Conservation (phyloP, 2,888 invertebrate genomes). For the Tenodera sinensis region DNA sequence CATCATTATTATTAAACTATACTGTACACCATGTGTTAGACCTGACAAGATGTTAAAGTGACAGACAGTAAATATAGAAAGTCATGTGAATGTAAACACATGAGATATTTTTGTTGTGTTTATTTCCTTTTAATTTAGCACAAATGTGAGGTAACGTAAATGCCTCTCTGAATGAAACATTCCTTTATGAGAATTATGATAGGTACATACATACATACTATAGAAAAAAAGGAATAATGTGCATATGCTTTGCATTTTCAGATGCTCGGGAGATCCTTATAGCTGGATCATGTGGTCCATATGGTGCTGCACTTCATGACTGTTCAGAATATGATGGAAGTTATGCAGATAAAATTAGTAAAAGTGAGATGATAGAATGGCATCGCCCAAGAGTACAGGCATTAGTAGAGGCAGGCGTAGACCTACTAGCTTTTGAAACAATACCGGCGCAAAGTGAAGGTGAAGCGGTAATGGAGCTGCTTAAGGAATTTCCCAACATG, state of each 20-base stretch:
- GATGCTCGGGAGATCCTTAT: slow-evolving; percentile 55
- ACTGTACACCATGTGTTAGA: no score
- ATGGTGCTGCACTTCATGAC: slow-evolving; percentile 85
- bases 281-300: slow-evolving; percentile 89
- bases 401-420: slow-evolving; percentile 75
- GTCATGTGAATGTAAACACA: no score
- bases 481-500: slow-evolving; percentile 71
- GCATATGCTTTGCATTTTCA: background rate
- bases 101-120: no score
- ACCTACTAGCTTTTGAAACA: slow-evolving; percentile 86
- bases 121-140: no score
- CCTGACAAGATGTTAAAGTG: no score
- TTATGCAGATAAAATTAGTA: slow-evolving; percentile 62
- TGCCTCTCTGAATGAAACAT: no score
- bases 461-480: slow-evolving; percentile 71
- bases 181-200: no score
- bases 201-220: background rate
- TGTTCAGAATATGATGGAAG: slow-evolving; percentile 91
- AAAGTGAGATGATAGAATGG: slow-evolving; percentile 71
- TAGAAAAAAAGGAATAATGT: background rate
- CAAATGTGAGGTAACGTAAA: background rate
- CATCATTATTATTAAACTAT: no score
- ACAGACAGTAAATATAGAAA: no score
- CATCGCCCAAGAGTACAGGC: slow-evolving; percentile 78
- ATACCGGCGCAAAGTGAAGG: slow-evolving; percentile 85